A percentile compares a stretch with the other conserved stretches of the same genome.
These are phyloP conservation scores for Adelges cooleyi DNA, from an alignment of 1,140 invertebrate species.

Conservation along the genomic window DNA sequence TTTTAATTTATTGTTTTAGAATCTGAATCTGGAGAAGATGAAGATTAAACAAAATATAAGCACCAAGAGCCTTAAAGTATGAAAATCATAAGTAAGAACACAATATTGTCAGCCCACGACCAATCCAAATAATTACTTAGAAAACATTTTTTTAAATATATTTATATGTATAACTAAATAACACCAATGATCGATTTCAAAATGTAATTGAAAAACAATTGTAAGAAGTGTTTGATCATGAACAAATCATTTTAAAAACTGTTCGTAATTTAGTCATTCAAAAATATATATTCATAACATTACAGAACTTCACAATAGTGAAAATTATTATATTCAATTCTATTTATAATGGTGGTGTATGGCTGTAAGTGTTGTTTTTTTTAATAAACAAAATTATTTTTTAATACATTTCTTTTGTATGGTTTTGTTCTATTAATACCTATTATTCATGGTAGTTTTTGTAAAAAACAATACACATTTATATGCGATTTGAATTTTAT, in stretches of 20 bases:
- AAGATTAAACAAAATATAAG: conserved; percentile 32
- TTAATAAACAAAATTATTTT: conserved; percentile 26
- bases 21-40: conserved; percentile 35
- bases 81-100: not conserved
- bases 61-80: not conserved
- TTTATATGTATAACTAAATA: conserved; percentile 9
- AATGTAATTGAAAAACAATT: not conserved
- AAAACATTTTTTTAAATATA: too few species aligned
- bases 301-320: too few species aligned
- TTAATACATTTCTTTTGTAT: not conserved
- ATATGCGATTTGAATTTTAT: too few species aligned
- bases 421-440: too few species aligned
- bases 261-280: conserved; percentile 1
- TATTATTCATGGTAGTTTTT: too few species aligned
- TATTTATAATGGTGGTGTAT: conserved; percentile 23
- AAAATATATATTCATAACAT: too few species aligned
- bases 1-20: conserved; percentile 31
- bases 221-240: conserved; percentile 19
- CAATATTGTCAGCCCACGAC: conserved; percentile 24
- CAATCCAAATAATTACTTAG: not conserved
- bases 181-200: not conserved
- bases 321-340: too few species aligned
- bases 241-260: conserved; percentile 20
- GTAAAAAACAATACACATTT: too few species aligned
- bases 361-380: conserved; percentile 27